Evolutionary conservation across 2,113 vertebrate genomes (phyloP).

Genomic region (Eulemur rufifrons): DNA sequence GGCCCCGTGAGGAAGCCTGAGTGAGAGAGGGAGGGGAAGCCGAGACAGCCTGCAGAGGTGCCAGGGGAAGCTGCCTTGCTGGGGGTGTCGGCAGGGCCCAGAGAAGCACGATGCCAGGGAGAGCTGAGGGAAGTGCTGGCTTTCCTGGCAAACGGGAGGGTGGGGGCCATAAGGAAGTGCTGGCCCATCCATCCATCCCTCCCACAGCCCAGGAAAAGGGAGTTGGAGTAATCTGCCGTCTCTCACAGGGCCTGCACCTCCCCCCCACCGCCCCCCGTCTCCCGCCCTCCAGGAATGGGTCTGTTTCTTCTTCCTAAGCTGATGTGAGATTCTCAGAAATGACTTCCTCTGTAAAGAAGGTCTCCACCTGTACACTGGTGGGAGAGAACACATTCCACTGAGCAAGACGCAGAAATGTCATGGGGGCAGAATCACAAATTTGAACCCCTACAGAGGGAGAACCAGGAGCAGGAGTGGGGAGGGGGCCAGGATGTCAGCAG

Average conservation of each 20-base stretch:
- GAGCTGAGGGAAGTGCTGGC: too few relatives aligned
- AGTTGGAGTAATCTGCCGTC: accelerated
- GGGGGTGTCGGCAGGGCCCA: neutral
- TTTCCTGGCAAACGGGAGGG: accelerated
- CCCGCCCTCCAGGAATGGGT: neutral
- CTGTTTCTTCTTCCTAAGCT: neutral
- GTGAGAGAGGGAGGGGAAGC: neutral
- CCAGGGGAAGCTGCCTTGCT: neutral
- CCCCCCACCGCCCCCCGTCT: too few relatives aligned
- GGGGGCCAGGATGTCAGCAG: neutral
- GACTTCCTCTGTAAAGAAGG: neutral
- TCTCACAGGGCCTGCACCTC: neutral
- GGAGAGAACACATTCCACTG: neutral
- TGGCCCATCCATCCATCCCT: neutral
- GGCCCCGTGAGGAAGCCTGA: neutral
- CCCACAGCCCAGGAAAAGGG: neutral
- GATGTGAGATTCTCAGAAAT: neutral
- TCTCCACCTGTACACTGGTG: neutral
- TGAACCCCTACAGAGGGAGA: neutral
- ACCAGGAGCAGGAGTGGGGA: neutral
- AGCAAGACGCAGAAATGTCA: neutral
- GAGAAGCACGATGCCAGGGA: neutral
- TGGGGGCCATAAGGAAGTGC: neutral
- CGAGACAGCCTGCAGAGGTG: neutral
- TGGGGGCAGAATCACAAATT: too few relatives aligned